These are phyloP conservation scores for Phrynosoma blainvillii DNA, from an alignment of 2,113 vertebrate species.

Conservation along the genomic window DNA sequence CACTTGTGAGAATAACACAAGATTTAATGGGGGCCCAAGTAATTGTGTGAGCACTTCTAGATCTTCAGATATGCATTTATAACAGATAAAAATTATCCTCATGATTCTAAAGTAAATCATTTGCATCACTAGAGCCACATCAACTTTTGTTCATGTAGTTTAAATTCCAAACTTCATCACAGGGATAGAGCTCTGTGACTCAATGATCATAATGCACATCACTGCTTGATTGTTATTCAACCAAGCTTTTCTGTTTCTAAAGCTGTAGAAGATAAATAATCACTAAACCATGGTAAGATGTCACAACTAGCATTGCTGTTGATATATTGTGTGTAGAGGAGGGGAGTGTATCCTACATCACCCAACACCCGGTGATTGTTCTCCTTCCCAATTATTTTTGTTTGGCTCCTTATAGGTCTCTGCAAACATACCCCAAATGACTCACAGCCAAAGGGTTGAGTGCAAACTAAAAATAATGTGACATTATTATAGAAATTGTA, in stretches of 20 bases:
- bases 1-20: too few relatives aligned
- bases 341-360: neutral
- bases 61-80: too few relatives aligned
- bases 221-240: too few relatives aligned
- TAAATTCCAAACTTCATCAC: too few relatives aligned
- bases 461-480: constrained; percentile 28
- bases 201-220: too few relatives aligned
- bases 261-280: neutral
- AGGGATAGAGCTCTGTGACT: too few relatives aligned
- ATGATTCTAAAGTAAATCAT: too few relatives aligned
- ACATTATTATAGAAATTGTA: constrained; percentile 14
- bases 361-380: neutral
- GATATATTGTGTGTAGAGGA: neutral
- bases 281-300: neutral
- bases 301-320: neutral
- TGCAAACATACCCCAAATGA: constrained; percentile 5
- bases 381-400: constrained; percentile 28
- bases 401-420: neutral
- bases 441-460: constrained; percentile 18
- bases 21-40: too few relatives aligned
- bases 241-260: neutral
- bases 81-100: too few relatives aligned
- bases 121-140: too few relatives aligned
- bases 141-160: too few relatives aligned
- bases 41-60: too few relatives aligned